These are phyloP conservation scores for Ormyrus pomaceus DNA, from an alignment of 2,888 invertebrate species.

Conservation along the genomic window DNA sequence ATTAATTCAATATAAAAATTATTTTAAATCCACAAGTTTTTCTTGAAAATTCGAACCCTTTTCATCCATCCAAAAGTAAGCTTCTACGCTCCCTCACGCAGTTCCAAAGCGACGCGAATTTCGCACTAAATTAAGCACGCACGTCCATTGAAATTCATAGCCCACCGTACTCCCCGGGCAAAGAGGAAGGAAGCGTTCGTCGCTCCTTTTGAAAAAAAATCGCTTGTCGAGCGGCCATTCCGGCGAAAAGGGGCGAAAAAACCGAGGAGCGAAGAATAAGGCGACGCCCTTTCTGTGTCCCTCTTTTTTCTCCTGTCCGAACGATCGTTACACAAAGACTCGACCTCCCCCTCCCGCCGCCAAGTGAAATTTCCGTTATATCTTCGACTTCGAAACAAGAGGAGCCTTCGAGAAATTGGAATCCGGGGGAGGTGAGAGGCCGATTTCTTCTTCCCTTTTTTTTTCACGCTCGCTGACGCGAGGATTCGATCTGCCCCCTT, in stretches of 20 bases:
- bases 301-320: not conserved
- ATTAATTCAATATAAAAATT: too few species aligned
- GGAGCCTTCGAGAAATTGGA: constrained; percentile 20
- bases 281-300: constrained; percentile 4
- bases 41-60: too few species aligned
- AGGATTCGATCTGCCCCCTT: not conserved
- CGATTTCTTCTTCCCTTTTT: not conserved
- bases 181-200: not conserved
- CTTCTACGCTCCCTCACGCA: too few species aligned
- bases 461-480: not conserved
- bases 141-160: too few species aligned
- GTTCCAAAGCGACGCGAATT: too few species aligned
- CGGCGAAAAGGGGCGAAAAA: not conserved
- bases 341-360: not conserved
- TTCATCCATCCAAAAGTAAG: too few species aligned
- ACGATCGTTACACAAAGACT: constrained; percentile 10
- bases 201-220: constrained; percentile 3
- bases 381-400: not conserved
- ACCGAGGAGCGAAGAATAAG: not conserved
- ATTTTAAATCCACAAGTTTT: too few species aligned
- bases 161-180: not conserved
- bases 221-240: not conserved
- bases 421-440: not conserved
- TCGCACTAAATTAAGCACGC: too few species aligned
- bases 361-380: not conserved